phyloP scores from a whole-genome alignment of 1,140 invertebrate genomes.

The Orius laevigatus region DNA sequence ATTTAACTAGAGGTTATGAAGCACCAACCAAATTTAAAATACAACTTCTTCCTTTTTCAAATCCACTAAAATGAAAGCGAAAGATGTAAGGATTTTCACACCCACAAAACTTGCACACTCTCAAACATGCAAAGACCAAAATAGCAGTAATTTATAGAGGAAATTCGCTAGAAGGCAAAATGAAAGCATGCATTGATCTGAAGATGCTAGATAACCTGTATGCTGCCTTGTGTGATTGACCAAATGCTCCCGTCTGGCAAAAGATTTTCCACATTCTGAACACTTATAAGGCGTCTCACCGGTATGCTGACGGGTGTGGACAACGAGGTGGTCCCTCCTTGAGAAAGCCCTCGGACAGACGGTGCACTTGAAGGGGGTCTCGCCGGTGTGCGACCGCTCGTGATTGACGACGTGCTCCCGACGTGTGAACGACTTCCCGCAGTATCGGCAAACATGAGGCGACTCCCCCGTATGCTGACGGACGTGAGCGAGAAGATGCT shows the following conservation, averaged over 20 bases:
- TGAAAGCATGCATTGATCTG: not conserved
- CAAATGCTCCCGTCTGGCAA: slow-evolving; percentile 43
- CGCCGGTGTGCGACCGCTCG: slow-evolving; percentile 57
- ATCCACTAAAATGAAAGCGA: too few relatives aligned
- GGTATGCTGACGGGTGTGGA: slow-evolving; percentile 59
- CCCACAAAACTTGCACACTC: too few relatives aligned
- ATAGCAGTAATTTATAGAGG: too few relatives aligned
- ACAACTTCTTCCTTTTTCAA: too few relatives aligned
- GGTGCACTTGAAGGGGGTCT: slow-evolving; percentile 36
- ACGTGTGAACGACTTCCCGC: slow-evolving; percentile 43
- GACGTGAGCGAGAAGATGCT: slow-evolving; percentile 67
- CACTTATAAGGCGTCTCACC: slow-evolving; percentile 55
- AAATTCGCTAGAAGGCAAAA: too few relatives aligned
- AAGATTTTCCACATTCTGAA: slow-evolving; percentile 50
- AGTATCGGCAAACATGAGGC: slow-evolving; percentile 39
- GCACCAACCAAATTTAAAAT: too few relatives aligned
- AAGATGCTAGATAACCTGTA: slow-evolving; percentile 39
- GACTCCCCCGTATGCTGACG: slow-evolving; percentile 59
- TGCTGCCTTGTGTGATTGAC: slow-evolving; percentile 50
- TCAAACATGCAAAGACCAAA: too few relatives aligned
- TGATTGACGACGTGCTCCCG: slow-evolving; percentile 45
- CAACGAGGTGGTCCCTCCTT: slow-evolving; percentile 59
- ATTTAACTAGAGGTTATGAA: too few relatives aligned
- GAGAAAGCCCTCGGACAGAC: slow-evolving; percentile 63
- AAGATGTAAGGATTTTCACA: too few relatives aligned